These are phyloP conservation scores for Perodicticus potto DNA, from an alignment of 2,797 vertebrate species.

Conservation along the genomic window DNA sequence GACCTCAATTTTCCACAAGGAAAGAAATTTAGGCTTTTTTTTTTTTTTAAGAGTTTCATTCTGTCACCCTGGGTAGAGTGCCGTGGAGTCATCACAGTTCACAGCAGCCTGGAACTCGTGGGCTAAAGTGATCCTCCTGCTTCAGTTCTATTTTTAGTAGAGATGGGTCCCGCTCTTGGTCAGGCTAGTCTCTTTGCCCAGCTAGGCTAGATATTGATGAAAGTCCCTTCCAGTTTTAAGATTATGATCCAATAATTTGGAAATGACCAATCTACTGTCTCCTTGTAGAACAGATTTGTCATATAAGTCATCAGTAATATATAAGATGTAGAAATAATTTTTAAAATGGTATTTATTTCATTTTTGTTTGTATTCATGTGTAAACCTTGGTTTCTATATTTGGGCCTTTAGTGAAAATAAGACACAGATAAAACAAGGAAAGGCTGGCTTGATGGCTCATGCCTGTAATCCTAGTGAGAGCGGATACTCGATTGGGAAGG, in stretches of 20 bases:
- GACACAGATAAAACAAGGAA: conserved; percentile 16
- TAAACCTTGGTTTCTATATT: conserved; percentile 39
- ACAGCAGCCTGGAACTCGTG: too few relatives aligned
- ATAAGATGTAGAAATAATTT: not conserved
- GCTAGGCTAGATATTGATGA: not conserved
- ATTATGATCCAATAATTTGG: not conserved
- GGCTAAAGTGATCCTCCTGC: too few relatives aligned
- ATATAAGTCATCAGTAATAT: not conserved
- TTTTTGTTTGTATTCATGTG: conserved; percentile 26
- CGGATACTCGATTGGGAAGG: too few relatives aligned
- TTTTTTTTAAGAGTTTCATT: too few relatives aligned
- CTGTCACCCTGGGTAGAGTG: too few relatives aligned
- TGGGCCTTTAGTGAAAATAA: conserved; percentile 27
- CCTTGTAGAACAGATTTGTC: conserved; percentile 38
- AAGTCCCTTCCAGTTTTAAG: conserved; percentile 25
- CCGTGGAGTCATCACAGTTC: too few relatives aligned
- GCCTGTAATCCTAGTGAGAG: too few relatives aligned
- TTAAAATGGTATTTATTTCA: conserved; percentile 25
- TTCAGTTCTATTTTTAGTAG: too few relatives aligned
- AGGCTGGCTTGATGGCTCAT: too few relatives aligned
- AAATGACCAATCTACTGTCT: not conserved
- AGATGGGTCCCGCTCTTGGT: too few relatives aligned
- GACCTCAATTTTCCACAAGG: not conserved
- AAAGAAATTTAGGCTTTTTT: not conserved
- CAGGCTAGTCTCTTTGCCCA: too few relatives aligned